Conservation (phyloP, 2,888 invertebrate species). For the Drosophila fungiperda region DNA sequence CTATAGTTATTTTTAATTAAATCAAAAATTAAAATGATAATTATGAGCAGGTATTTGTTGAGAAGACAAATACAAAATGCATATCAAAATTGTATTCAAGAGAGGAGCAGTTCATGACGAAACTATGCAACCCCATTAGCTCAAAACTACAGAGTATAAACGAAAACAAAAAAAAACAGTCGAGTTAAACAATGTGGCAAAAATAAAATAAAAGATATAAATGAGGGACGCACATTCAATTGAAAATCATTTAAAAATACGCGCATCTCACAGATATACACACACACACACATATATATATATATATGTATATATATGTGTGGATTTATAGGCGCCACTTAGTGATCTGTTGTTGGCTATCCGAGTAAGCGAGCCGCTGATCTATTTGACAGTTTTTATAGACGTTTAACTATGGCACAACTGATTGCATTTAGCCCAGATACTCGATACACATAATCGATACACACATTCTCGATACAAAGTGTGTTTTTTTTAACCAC, state of each 20-base stretch:
- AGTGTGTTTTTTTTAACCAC: constrained; percentile 28
- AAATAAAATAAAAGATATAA: constrained; percentile 16
- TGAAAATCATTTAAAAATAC: constrained; percentile 68
- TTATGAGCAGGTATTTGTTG: not conserved
- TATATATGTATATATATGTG: constrained; percentile 21
- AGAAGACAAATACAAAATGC: not conserved
- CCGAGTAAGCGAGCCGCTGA: not conserved
- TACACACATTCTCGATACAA: constrained; percentile 7
- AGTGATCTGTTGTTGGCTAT: constrained; percentile 15
- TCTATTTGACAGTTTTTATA: constrained; percentile 28
- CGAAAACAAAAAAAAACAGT: not conserved
- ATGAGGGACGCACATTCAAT: constrained; percentile 57
- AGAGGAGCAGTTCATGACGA: not conserved
- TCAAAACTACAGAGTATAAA: constrained; percentile 13
- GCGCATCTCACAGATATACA: constrained; percentile 43
- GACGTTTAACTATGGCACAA: constrained; percentile 19
- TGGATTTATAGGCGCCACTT: constrained; percentile 43
- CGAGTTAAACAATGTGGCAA: constrained; percentile 21
- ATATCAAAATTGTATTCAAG: too few relatives aligned
- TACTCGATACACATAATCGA: constrained; percentile 30
- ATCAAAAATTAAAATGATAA: not conserved
- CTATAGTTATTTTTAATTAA: too few relatives aligned
- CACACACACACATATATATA: constrained; percentile 10
- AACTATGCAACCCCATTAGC: not conserved
- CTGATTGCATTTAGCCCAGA: constrained; percentile 49